phyloP scores from a whole-genome alignment of 2,888 invertebrate species.

The Dyspetes luteomarginatus region DNA sequence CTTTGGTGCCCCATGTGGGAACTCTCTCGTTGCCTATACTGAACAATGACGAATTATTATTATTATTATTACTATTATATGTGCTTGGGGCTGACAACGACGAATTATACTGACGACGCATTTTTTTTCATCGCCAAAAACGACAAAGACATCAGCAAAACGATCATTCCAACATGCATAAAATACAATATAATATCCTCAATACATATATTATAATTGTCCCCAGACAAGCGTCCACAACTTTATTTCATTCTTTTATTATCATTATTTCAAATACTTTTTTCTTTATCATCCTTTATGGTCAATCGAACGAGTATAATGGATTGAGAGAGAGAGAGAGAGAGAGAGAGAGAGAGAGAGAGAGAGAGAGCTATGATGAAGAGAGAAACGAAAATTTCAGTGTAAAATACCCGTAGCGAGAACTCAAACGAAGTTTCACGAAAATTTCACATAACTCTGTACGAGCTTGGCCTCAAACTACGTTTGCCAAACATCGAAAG shows the following conservation, averaged over 20 bases:
- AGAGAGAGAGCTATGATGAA: not conserved
- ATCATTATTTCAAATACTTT: not conserved
- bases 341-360: not conserved
- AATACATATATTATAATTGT: not conserved
- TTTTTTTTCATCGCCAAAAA: not conserved
- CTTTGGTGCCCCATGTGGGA: not conserved
- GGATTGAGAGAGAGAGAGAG: not conserved
- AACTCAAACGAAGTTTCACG: conserved; percentile 18
- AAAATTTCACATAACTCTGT: conserved; percentile 36
- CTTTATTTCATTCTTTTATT: conserved; percentile 11
- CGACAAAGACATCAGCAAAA: not conserved
- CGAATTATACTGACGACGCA: conserved; percentile 40
- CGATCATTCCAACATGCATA: not conserved
- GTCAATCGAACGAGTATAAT: conserved; percentile 19
- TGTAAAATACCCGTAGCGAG: not conserved
- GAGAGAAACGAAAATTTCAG: not conserved
- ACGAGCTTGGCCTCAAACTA: not conserved
- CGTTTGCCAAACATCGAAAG: not conserved
- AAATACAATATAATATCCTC: not conserved
- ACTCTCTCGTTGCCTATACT: conserved; percentile 6
- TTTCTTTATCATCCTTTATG: conserved; percentile 1
- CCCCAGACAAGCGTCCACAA: too few relatives aligned
- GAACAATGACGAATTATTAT: conserved; percentile 9
- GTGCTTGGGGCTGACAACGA: too few relatives aligned
- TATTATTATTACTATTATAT: too few relatives aligned